Evolutionary conservation across 2,113 vertebrate genomes (phyloP).

Genomic region (Probosciger aterrimus): DNA sequence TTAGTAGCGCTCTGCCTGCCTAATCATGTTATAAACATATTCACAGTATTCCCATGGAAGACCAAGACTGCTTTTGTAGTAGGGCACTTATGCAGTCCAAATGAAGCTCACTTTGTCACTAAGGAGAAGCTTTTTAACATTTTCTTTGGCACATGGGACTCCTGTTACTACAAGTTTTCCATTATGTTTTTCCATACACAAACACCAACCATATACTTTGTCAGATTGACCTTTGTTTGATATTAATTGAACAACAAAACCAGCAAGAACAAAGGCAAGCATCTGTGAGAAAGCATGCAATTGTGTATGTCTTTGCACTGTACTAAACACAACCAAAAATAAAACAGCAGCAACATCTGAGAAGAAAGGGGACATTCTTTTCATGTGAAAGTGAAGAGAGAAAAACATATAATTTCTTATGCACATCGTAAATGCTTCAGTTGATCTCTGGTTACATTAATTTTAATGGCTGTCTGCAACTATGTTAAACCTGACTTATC

Average conservation of each 20-base stretch:
- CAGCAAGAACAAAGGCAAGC: constrained; percentile 6
- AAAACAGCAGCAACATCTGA: not conserved
- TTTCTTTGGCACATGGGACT: constrained; percentile 45
- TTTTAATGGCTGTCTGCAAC: not conserved
- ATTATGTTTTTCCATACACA: constrained; percentile 44
- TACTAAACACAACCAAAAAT: not conserved
- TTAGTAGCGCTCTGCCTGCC: constrained; percentile 56
- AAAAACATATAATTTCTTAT: not conserved
- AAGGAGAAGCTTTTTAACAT: constrained; percentile 59
- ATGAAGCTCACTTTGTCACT: constrained; percentile 63
- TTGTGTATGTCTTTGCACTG: not conserved
- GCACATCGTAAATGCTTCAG: not conserved
- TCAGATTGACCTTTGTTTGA: constrained; percentile 63
- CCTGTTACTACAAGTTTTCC: constrained; percentile 40
- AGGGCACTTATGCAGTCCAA: constrained; percentile 53
- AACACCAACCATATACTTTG: constrained; percentile 28
- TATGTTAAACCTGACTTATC: not conserved
- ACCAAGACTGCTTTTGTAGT: constrained; percentile 58
- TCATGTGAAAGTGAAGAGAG: not conserved
- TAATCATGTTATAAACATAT: constrained; percentile 74
- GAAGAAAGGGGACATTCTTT: not conserved
- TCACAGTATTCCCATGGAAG: constrained; percentile 70
- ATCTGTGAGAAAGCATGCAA: not conserved
- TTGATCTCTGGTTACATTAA: not conserved
- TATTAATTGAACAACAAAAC: constrained; percentile 51